Evolutionary conservation across 2,797 vertebrate genomes (phyloP).

Genomic region (Aldrovandia affinis): DNA sequence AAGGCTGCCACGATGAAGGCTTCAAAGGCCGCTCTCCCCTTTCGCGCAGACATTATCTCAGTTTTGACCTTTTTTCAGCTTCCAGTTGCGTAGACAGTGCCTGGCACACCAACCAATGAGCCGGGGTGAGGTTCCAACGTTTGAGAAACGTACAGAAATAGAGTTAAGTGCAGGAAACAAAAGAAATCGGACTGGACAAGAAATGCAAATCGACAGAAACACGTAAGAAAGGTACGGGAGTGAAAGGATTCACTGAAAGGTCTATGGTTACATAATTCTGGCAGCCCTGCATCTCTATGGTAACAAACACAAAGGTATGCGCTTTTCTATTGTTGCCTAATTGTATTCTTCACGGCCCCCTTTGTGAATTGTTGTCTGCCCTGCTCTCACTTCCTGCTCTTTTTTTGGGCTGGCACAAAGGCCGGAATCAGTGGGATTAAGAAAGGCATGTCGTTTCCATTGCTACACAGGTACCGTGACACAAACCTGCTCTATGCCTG

Average conservation of each 20-base stretch:
- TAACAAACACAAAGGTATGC: constrained; percentile 81
- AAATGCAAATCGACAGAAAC: no score
- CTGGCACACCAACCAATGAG: not conserved
- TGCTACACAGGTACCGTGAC: no score
- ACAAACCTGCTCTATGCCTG: no score
- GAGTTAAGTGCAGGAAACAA: no score
- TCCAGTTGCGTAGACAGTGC: not conserved
- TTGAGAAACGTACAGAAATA: no score
- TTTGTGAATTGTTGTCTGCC: constrained; percentile 89
- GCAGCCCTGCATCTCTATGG: constrained; percentile 82
- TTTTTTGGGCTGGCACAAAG: constrained; percentile 74
- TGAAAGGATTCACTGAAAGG: constrained; percentile 61
- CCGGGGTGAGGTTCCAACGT: no score
- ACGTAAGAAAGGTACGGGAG: no score
- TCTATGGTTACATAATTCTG: constrained; percentile 78
- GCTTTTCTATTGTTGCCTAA: constrained; percentile 86
- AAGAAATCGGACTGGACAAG: no score
- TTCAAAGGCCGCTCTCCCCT: no score
- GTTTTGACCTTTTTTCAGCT: not conserved
- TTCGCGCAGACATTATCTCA: not conserved
- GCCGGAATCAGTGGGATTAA: constrained; percentile 83
- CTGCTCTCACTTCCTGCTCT: constrained; percentile 86
- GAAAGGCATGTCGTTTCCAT: no score
- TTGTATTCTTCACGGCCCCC: constrained; percentile 86
- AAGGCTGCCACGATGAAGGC: no score